Conservation (phyloP, 2,888 invertebrate species). For the Dolomedes plantarius region DNA sequence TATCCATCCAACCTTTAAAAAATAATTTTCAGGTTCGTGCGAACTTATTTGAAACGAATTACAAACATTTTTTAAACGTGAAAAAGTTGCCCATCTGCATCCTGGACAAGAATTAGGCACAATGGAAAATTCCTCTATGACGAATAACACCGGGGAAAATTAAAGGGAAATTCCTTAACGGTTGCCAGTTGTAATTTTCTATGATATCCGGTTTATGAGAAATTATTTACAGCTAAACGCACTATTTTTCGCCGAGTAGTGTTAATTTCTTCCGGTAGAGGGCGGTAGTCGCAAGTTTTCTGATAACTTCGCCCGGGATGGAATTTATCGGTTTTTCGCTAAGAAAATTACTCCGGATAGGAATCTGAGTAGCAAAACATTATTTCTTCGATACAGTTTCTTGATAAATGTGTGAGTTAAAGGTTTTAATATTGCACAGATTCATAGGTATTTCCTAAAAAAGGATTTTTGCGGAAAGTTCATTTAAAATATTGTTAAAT, state of each 20-base stretch:
- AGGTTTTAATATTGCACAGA: no score
- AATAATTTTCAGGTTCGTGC: background rate
- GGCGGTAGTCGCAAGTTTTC: slow-evolving; percentile 36
- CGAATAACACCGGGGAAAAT: background rate
- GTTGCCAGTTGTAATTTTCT: background rate
- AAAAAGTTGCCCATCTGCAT: background rate
- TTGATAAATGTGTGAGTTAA: no score
- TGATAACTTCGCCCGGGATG: background rate
- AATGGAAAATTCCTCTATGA: background rate
- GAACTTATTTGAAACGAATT: background rate
- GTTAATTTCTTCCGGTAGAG: slow-evolving; percentile 53
- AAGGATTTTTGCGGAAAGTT: no score
- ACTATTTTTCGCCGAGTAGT: background rate
- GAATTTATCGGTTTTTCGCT: background rate
- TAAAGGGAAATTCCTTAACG: slow-evolving; percentile 24
- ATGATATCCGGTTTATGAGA: slow-evolving; percentile 4
- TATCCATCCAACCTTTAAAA: no score
- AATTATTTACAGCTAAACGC: background rate
- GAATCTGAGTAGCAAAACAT: no score
- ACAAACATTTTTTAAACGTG: background rate
- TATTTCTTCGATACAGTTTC: no score
- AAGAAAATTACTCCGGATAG: no score
- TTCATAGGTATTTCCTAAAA: no score
- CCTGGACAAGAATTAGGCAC: background rate
- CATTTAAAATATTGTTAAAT: no score